Conservation (phyloP, 2,797 vertebrate genomes). For the Octomys mimax region DNA sequence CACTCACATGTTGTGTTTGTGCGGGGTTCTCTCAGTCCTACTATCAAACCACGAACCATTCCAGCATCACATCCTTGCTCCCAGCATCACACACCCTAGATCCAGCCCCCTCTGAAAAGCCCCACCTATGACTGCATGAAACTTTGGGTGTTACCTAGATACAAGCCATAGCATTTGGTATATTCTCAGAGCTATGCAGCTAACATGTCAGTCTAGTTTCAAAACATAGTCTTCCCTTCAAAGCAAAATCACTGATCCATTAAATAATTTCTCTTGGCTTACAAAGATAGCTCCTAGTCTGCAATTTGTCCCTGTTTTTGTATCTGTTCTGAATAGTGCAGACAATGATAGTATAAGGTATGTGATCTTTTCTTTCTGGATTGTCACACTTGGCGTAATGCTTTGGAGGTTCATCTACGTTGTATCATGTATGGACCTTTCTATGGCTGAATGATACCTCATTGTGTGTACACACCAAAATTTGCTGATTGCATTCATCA, state of each 20-base stretch:
- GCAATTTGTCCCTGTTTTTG: not conserved
- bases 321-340: not conserved
- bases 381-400: not conserved
- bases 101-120: not conserved
- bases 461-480: not conserved
- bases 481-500: not conserved
- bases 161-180: not conserved
- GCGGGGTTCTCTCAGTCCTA: not conserved
- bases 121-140: not conserved
- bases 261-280: not conserved
- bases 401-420: not conserved
- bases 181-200: not conserved
- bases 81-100: not conserved
- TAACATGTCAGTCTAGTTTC: not conserved
- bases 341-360: not conserved
- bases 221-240: not conserved
- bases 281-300: not conserved
- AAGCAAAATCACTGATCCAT: not conserved
- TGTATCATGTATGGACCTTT: not conserved
- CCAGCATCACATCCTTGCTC: not conserved
- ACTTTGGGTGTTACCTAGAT: not conserved
- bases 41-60: not conserved
- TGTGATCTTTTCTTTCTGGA: not conserved
- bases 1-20: no score
- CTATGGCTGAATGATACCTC: not conserved